Conservation (phyloP, 2,113 vertebrate species). For the Mionectes macconnelli region DNA sequence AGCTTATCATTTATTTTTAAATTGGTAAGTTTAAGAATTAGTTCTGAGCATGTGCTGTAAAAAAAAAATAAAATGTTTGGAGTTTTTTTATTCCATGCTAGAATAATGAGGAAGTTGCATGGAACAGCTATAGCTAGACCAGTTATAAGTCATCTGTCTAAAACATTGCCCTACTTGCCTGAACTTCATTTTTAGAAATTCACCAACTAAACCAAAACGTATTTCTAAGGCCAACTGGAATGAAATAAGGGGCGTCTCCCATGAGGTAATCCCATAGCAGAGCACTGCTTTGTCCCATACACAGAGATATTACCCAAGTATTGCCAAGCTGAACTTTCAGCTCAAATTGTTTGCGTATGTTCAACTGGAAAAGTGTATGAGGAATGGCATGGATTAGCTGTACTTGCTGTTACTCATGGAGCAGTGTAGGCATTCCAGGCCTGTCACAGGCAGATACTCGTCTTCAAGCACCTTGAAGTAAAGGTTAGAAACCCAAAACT, state of each 20-base stretch:
- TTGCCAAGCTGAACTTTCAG: constrained; percentile 30
- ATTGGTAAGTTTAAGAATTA: background rate
- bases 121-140: background rate
- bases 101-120: background rate
- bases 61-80: background rate
- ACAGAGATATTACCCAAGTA: background rate
- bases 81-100: background rate
- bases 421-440: background rate
- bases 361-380: background rate
- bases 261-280: background rate
- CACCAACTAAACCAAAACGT: background rate
- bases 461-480: background rate
- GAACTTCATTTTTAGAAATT: constrained; percentile 34
- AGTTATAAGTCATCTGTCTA: background rate
- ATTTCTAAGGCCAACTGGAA: constrained; percentile 15
- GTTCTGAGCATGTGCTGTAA: background rate
- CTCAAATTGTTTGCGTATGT: constrained; percentile 35
- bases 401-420: background rate
- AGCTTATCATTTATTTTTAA: background rate
- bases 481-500: background rate
- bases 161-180: background rate
- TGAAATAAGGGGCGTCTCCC: background rate
- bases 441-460: background rate
- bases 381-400: background rate
- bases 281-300: background rate